These are phyloP conservation scores for Remorina albescens DNA, from an alignment of 2,797 vertebrate genomes.

Conservation along the genomic window DNA sequence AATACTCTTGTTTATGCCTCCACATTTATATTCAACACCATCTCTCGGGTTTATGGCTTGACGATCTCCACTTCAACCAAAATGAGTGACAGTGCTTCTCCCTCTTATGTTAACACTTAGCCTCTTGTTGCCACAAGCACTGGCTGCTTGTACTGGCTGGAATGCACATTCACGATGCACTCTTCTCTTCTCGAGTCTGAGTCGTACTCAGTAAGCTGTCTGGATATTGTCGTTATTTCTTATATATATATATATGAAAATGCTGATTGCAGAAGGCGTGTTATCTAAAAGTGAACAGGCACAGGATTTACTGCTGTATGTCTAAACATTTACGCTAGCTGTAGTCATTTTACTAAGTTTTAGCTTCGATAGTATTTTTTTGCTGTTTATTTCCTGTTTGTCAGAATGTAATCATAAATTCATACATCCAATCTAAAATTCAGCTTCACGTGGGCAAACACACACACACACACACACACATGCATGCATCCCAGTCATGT, in stretches of 20 bases:
- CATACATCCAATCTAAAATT: not conserved
- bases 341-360: not conserved
- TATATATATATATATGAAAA: not conserved
- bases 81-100: slow-evolving; percentile 55
- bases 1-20: slow-evolving; percentile 69
- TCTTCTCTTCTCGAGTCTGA: slow-evolving; percentile 13
- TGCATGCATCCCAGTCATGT: not conserved
- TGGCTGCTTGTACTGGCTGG: slow-evolving; percentile 34
- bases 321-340: not conserved
- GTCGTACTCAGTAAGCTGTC: not conserved
- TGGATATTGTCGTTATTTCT: not conserved
- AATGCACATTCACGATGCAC: slow-evolving; percentile 16
- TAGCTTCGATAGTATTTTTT: not conserved
- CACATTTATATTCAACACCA: slow-evolving; percentile 73
- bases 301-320: not conserved
- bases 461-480: too few species aligned
- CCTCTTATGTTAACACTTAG: slow-evolving; percentile 45
- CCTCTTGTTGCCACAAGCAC: slow-evolving; percentile 46
- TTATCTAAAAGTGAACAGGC: slow-evolving; percentile 20
- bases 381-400: not conserved
- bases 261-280: slow-evolving; percentile 12
- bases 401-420: not conserved
- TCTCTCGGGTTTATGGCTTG: slow-evolving; percentile 64
- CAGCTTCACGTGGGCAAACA: not conserved
- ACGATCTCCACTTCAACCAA: slow-evolving; percentile 49